Base-by-base conservation (phyloP, 2,113 vertebrate species). In the Glareola pratincola region DNA sequence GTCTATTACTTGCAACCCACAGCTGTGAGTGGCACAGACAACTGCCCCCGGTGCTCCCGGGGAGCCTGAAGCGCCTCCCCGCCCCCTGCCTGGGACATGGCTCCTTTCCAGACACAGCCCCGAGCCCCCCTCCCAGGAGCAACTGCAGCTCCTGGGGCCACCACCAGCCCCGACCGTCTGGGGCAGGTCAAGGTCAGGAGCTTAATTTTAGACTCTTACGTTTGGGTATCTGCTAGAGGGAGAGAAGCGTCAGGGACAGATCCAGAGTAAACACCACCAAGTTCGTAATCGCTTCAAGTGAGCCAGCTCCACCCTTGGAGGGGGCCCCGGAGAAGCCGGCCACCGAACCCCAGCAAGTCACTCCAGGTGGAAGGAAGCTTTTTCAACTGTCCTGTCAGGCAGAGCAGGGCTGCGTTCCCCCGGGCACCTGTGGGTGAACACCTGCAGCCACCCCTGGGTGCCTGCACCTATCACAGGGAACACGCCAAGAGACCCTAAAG, bases 321-420 rank as follows among this genome's bases (percentile, higher is more conserved):
- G 53, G 60, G 34, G 14, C 43, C 50, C 34, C 0, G 1, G 14
- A 30, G 22, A 21, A 88, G 47, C 74, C 9, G 60, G n/a, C 12
- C 27, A 13, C 45, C 9, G 0, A 48, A 20, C n/a, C 36, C 19
- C 2, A 2, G 41, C 1, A 0, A 4, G 27, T 22, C 68, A 59
- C 54, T 36, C 73, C 47, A 7, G 36, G 17, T 9, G 22, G 69
- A 11, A 77, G 26, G 53, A 37, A 90, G 71, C 48, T 92, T 60
- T 30, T 82, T 78, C n/a, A n/a, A 30, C 48, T 88, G 68, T 69
- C 26, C 8, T n/a, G 29, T 32, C n/a, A 54, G 79, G 63, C 48
- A 43, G 13, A 34, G 63, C 59, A 73, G 12, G 56, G 72, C 54
- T n/a, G 47, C 1, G 0, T 0, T 30, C 34, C 39, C 73, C 54